Evolutionary conservation across 2,888 invertebrate genomes (phyloP), one percentile per base, ranked within the genome.

Genomic region (Erpobdella octoculata): DNA sequence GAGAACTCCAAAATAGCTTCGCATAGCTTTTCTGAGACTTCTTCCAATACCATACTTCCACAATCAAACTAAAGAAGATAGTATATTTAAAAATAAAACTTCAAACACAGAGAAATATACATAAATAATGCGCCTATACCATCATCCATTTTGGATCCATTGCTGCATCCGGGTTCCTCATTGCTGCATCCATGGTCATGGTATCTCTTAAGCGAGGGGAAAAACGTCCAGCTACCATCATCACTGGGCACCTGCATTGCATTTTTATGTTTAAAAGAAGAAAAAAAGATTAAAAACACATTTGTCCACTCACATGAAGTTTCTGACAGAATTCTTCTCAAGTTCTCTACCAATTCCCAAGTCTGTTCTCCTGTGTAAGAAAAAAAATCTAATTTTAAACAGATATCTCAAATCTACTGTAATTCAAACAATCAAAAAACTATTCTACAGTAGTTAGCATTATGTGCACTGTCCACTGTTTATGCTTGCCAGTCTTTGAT

Each of bases 141-240:
- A 97, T 97, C 91, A 98, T 93, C 93, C 96, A 98, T 74, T 95
- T 93, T 62, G 94, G 93, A n/a, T n/a, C n/a, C n/a, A n/a, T n/a
- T n/a, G n/a, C n/a, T n/a, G n/a, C n/a, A 82, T 90, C 92, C 78
- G 91, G 89, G 6, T 97, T 97, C 85, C 96, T 91, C 80, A 98
- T 88, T 71, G 94, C 88, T n/a, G 92, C 91, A 83, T 98, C 98
- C 85, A 98, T 90, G 68, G 91, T 91, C 72, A 97, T 93, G 1
- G 94, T 93, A 81, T 96, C 95, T 74, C 96, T 93, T 71, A 93
- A 90, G 83, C 96, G 95, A 0, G 96, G 95, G 75, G 94, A 94
- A 78, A 90, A 85, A 46, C 92, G 89, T 48, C 96, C 97, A 62
- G 94, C 94, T 77, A 98, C 89, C 85, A 97, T 93, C 80, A 98